Conservation (phyloP, 2,113 vertebrate species). For the Dryoscopus gambensis region DNA sequence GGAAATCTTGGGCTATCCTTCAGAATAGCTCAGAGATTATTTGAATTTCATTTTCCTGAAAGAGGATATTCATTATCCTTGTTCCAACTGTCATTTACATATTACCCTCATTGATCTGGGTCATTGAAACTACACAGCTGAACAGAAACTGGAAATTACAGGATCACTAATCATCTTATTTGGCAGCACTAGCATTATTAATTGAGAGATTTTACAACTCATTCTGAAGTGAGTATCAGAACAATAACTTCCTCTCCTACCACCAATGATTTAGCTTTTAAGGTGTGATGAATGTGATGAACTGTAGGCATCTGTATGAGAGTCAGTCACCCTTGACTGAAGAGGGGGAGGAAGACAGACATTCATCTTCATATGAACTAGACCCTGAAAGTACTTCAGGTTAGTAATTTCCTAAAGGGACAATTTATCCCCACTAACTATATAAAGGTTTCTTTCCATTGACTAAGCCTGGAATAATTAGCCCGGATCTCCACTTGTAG, state of each 20-base stretch:
- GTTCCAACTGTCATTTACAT: neutral
- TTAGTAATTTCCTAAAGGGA: neutral
- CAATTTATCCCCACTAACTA: neutral
- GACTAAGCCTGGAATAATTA: neutral
- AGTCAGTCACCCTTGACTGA: neutral
- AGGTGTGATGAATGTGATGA: neutral
- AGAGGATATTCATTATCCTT: neutral
- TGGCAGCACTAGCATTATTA: neutral
- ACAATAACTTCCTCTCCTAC: neutral
- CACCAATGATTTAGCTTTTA: neutral
- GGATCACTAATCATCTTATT: neutral
- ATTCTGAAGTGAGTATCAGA: neutral
- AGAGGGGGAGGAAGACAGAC: neutral
- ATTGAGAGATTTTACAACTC: neutral
- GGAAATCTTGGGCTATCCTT: neutral
- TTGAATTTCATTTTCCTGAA: neutral
- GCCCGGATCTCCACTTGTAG: neutral
- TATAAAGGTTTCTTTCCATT: neutral
- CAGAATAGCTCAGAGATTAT: neutral
- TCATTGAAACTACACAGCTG: neutral
- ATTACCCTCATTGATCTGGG: neutral
- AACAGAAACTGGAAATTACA: neutral
- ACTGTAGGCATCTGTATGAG: neutral
- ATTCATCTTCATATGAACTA: neutral
- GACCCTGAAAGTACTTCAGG: neutral